Base-by-base conservation (phyloP, 1,140 invertebrate genomes). In the Drosophila setifemur region DNA sequence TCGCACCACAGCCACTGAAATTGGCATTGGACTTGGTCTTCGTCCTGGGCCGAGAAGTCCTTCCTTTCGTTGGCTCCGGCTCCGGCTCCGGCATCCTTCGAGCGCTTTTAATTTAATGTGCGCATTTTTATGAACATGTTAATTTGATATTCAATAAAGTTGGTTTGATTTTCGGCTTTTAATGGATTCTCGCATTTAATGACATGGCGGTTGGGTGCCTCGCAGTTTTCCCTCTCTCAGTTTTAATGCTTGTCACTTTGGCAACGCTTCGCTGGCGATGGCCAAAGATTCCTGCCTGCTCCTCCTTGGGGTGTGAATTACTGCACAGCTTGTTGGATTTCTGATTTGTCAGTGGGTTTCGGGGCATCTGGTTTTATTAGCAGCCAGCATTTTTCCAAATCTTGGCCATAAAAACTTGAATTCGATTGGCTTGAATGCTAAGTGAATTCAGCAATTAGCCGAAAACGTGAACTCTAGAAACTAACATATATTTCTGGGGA, bases 121-220 rank as follows among this genome's bases (percentile, higher is more conserved):
- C 81, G 72, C 68, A 73, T 85, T 88, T 88, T 88, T 88, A 88
- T 88, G 85, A 88, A 85, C 78, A 81, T 88, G 85, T 88, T 88
- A 88, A 88, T 88, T 88, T 88, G 83, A 76, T 88, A 88, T 88
- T 88, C 85, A 79, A 88, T 88, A 88, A 88, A 88, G 78, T 85
- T 70, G 78, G 78, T 88, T 88, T 88, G 85, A 88, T 88, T 88
- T 88, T 85, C 75, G 81, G 75, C 75, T 81, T 85, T 85, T 85
- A 86, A 85, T 86, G 81, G 75, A 86, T 86, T 85, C 68, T 49
- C 63, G 72, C 72, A 69, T 86, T 85, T 85, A 85, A 85, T 85
- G 81, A 86, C 79, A 78, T 61, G 48, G 66, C 44, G 55, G 69
- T 52, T 45, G 61, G 67, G 25, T 49, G 29, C 35, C 42, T 64